Evolutionary conservation across 2,113 vertebrate genomes (phyloP).

Genomic region (Actenoides hombroni): DNA sequence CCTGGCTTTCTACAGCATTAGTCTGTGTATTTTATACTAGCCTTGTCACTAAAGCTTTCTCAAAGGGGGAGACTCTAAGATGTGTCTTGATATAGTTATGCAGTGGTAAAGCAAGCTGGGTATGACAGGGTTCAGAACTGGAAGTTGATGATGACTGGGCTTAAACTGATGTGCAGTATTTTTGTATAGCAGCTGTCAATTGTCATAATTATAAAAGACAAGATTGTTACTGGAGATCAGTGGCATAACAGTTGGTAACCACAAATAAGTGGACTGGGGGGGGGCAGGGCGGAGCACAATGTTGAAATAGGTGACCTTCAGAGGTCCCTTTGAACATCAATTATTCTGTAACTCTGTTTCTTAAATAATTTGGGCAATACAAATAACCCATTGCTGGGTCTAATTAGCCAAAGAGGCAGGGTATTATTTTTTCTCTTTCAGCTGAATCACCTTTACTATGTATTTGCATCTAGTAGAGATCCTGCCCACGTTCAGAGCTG

Average conservation of each 20-base stretch:
- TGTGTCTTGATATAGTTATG: not conserved
- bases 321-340: not conserved
- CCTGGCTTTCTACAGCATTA: not conserved
- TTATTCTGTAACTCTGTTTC: not conserved
- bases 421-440: not conserved
- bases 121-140: not conserved
- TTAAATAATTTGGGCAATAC: not conserved
- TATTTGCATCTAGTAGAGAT: not conserved
- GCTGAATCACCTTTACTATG: not conserved
- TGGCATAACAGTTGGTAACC: not conserved
- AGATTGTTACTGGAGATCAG: not conserved
- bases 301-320: not conserved
- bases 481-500: accelerated
- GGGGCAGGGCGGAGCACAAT: accelerated
- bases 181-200: not conserved
- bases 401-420: not conserved
- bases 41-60: not conserved
- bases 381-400: not conserved
- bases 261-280: not conserved
- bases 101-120: not conserved
- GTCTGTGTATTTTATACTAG: not conserved
- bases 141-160: not conserved
- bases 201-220: not conserved
- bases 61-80: not conserved
- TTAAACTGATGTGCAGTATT: not conserved